Evolutionary conservation across 2,113 vertebrate species (phyloP).

Genomic region (Periophthalmus modestus): DNA sequence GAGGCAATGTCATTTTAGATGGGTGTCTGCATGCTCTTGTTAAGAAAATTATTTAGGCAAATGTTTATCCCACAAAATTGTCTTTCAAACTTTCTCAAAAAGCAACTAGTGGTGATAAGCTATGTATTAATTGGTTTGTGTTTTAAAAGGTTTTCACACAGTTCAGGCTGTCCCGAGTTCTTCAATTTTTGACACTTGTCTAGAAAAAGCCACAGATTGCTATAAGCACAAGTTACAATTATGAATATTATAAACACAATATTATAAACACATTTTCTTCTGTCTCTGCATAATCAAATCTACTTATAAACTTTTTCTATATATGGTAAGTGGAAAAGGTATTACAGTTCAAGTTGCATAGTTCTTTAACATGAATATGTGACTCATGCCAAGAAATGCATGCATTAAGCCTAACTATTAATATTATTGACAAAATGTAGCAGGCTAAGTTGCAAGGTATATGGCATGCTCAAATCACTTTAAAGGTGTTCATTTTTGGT

Average conservation of each 20-base stretch:
- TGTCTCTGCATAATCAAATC: background rate
- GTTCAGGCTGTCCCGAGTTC: background rate
- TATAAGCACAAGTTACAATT: background rate
- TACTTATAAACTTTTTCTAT: background rate
- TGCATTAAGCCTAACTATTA: too few species aligned
- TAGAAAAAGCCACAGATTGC: too few species aligned
- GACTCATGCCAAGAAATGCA: background rate
- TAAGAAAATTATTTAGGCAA: background rate
- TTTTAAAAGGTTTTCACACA: background rate
- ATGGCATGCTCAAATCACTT: too few species aligned
- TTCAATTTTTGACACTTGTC: background rate
- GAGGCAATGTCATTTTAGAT: background rate
- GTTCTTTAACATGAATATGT: background rate
- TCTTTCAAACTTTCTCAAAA: background rate
- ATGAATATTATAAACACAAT: background rate
- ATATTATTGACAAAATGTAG: background rate
- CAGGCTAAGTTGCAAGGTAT: too few species aligned
- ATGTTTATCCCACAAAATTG: background rate
- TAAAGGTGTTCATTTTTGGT: too few species aligned
- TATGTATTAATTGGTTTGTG: background rate
- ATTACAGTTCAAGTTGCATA: background rate
- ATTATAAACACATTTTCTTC: background rate
- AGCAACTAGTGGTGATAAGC: background rate
- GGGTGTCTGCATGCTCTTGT: background rate
- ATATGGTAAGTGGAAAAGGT: background rate